These are phyloP conservation scores for Coelopa pilipes DNA, from an alignment of 2,888 invertebrate species.

Conservation along the genomic window DNA sequence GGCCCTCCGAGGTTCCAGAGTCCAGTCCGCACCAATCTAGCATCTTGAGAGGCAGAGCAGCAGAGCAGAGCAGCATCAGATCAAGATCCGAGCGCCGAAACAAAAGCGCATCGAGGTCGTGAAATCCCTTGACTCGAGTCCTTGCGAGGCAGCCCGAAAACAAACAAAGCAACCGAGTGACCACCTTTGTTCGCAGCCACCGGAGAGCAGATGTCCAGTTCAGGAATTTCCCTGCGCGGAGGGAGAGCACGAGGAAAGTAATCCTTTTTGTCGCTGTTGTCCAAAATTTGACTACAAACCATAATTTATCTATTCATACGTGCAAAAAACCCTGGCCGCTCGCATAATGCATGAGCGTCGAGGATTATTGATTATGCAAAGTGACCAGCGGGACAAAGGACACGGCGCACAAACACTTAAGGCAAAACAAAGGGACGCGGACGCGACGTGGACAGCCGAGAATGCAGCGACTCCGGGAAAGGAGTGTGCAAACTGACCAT, in stretches of 20 bases:
- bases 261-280: constrained; percentile 40
- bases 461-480: constrained; percentile 18
- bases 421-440: constrained; percentile 44
- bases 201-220: constrained; percentile 30
- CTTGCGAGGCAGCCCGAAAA: not conserved
- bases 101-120: no score
- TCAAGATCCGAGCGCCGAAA: no score
- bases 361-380: constrained; percentile 67
- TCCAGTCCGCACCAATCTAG: no score
- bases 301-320: constrained; percentile 64
- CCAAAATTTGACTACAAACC: constrained; percentile 64
- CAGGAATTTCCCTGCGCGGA: not conserved
- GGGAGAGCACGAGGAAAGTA: not conserved
- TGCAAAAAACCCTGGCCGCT: constrained; percentile 58
- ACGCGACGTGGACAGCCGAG: constrained; percentile 35
- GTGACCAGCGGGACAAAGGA: constrained; percentile 51
- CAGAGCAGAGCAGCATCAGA: no score
- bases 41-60: no score
- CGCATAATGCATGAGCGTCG: constrained; percentile 58
- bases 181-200: not conserved
- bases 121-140: not conserved
- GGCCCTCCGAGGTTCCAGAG: no score
- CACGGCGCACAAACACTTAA: constrained; percentile 47
- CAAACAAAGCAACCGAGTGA: constrained; percentile 10
- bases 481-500: constrained; percentile 44